Evolutionary conservation across 2,888 invertebrate genomes (phyloP).

Genomic region (Melinaea menophilus): DNA sequence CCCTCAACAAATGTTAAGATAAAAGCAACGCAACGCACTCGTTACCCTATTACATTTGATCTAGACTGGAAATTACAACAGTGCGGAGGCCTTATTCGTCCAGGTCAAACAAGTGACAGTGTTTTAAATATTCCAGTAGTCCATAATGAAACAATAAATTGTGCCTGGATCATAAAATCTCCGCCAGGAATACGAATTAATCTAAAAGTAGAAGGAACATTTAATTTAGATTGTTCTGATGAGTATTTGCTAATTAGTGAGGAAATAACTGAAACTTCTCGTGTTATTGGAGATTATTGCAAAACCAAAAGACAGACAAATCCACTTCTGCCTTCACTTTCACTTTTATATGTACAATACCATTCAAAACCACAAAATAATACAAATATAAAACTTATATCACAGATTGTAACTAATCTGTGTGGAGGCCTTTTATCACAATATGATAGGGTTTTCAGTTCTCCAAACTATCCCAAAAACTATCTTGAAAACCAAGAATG

Average conservation of each 20-base stretch:
- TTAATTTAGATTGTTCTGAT: conserved; percentile 47
- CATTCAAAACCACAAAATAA: conserved; percentile 69
- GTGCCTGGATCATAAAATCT: conserved; percentile 82
- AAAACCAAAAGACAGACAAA: conserved; percentile 66
- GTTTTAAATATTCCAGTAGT: conserved; percentile 61
- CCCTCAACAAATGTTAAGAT: conserved; percentile 48
- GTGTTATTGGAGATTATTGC: conserved; percentile 80
- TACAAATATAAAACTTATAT: conserved; percentile 45
- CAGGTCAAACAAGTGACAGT: conserved; percentile 45
- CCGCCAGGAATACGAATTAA: conserved; percentile 55
- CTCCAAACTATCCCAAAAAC: conserved; percentile 79
- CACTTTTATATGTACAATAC: conserved; percentile 82
- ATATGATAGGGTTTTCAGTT: conserved; percentile 61
- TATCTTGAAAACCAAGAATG: conserved; percentile 89
- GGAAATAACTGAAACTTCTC: conserved; percentile 70
- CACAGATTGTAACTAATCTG: conserved; percentile 67
- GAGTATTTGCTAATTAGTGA: conserved; percentile 75
- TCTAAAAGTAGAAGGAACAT: conserved; percentile 53
- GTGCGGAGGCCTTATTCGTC: conserved; percentile 82
- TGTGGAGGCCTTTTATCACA: conserved; percentile 83
- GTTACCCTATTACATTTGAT: conserved; percentile 58
- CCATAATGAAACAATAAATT: conserved; percentile 76
- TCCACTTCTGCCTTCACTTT: conserved; percentile 69
- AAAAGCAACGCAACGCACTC: conserved; percentile 44
- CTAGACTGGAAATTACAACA: conserved; percentile 77